Conservation (phyloP, 2,797 vertebrate species). For the Malurus splendens region DNA sequence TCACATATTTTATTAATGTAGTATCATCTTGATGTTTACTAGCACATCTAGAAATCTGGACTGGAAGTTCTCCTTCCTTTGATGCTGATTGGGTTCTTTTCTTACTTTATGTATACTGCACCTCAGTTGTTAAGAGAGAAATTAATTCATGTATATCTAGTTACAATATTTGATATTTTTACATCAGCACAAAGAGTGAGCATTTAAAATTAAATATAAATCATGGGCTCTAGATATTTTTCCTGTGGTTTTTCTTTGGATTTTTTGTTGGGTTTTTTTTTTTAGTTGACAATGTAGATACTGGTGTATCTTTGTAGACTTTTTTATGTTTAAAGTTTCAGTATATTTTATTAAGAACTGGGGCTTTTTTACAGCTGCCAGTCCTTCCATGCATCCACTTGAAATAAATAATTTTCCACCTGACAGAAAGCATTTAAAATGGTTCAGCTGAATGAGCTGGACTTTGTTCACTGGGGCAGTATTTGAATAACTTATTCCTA, state of each 20-base stretch:
- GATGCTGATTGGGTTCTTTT: neutral
- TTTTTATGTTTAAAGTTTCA: neutral
- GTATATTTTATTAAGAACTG: neutral
- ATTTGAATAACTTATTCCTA: neutral
- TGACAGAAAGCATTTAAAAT: neutral
- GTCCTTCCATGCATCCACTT: neutral
- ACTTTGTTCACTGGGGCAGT: neutral
- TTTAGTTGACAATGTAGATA: neutral
- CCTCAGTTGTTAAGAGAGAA: neutral
- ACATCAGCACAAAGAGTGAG: neutral
- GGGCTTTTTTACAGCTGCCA: neutral
- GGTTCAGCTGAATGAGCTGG: neutral
- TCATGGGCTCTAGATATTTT: neutral
- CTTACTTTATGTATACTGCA: neutral
- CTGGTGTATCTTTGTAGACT: neutral
- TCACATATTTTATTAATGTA: neutral
- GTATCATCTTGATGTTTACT: neutral
- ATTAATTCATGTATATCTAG: neutral
- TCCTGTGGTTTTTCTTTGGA: neutral
- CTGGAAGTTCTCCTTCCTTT: neutral
- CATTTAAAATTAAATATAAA: neutral
- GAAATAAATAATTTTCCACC: neutral
- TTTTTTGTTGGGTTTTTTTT: neutral
- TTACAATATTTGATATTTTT: neutral
- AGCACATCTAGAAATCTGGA: too few relatives aligned